Conservation (phyloP, 1,140 invertebrate species). For the Caerostris darwini region DNA sequence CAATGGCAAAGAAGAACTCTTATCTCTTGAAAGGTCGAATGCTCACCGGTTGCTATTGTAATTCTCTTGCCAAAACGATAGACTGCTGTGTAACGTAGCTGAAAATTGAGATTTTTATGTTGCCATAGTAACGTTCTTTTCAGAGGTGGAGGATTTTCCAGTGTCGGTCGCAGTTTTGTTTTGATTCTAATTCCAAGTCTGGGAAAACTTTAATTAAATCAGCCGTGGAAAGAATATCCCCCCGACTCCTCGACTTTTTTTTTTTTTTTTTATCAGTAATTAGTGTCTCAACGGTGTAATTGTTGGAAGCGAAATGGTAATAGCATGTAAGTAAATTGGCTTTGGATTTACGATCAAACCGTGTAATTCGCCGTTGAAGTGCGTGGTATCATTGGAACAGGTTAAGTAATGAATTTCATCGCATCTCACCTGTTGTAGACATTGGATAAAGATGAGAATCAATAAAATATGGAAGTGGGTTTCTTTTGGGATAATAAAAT, state of each 20-base stretch:
- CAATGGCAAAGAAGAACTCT: neutral
- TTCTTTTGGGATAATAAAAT: neutral
- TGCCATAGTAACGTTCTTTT: neutral
- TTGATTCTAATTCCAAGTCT: neutral
- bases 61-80: neutral
- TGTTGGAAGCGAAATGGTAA: neutral
- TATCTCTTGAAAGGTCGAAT: neutral
- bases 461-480: neutral
- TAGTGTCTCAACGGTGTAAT: neutral
- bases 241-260: neutral
- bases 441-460: too few relatives aligned
- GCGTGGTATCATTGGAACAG: neutral
- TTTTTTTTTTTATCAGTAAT: neutral
- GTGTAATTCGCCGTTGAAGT: neutral
- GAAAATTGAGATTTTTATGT: conserved; percentile 37
- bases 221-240: neutral
- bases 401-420: neutral
- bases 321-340: neutral
- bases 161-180: neutral
- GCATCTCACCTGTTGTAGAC: too few relatives aligned
- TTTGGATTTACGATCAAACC: neutral
- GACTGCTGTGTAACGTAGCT: neutral
- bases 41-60: neutral
- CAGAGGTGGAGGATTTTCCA: neutral
- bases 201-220: neutral